These are phyloP conservation scores for Cliona cf. orientalis DNA, from an alignment of 37 sponge, comb jelly and placozoan species.

Conservation along the genomic window DNA sequence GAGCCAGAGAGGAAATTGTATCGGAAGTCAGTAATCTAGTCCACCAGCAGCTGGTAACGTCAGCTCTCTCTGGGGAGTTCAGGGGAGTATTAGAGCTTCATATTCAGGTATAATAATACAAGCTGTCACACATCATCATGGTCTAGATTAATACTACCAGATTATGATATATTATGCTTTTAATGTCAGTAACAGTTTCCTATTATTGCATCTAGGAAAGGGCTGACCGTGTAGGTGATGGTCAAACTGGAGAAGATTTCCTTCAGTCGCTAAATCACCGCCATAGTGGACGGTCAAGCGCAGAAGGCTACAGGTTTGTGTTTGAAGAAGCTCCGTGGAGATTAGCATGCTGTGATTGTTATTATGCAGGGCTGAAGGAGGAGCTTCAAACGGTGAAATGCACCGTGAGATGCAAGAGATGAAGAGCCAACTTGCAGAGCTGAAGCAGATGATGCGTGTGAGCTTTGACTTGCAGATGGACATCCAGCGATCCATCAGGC, in stretches of 20 bases:
- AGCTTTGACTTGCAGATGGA: conserved; percentile 90
- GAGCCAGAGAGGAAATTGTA: conserved; percentile 66
- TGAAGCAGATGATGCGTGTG: conserved; percentile 80
- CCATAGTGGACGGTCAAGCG: not conserved
- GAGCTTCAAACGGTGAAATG: not conserved
- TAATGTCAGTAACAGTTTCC: no score
- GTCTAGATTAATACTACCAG: no score
- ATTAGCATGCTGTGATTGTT: not conserved
- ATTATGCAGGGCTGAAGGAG: not conserved
- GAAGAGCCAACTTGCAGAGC: conserved; percentile 68
- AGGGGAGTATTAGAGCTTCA: conserved; percentile 88
- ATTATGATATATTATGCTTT: no score
- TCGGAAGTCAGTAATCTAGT: conserved; percentile 82
- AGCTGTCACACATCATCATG: no score
- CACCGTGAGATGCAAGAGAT: conserved; percentile 63
- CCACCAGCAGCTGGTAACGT: conserved; percentile 77
- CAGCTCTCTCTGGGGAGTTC: conserved; percentile 81
- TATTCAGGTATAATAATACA: conserved; percentile 59
- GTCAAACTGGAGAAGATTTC: not conserved
- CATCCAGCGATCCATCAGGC: conserved; percentile 86
- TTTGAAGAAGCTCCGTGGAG: no score
- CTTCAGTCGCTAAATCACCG: not conserved
- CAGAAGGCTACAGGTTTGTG: no score
- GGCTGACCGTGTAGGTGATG: not conserved
- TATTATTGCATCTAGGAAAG: not conserved